A percentile compares a stretch with the other conserved stretches of the same genome.
phyloP scores from a whole-genome alignment of 2,113 vertebrate species.

The Fregata magnificens region DNA sequence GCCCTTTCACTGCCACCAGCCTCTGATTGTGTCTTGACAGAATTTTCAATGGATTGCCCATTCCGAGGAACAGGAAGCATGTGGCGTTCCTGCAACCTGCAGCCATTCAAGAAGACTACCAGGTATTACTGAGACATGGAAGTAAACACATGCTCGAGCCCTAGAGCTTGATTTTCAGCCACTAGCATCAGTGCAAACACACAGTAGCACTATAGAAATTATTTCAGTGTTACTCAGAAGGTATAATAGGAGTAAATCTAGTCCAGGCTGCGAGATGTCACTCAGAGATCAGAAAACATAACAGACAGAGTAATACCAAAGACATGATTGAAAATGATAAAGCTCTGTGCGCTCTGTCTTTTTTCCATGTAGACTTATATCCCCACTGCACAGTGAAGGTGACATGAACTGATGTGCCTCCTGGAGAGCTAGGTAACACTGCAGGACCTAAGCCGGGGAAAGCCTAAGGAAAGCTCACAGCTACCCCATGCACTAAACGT shows the following conservation, averaged over 20 bases:
- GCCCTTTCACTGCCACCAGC: background rate
- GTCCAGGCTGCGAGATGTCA: background rate
- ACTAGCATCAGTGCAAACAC: background rate
- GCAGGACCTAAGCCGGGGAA: accelerated
- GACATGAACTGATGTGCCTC: background rate
- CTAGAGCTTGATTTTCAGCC: background rate
- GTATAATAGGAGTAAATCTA: background rate
- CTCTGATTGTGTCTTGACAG: background rate
- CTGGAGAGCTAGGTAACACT: background rate
- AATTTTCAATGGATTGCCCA: background rate
- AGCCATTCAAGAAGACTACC: background rate
- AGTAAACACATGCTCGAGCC: accelerated
- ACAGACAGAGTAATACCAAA: background rate
- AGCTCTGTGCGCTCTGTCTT: background rate
- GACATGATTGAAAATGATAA: background rate
- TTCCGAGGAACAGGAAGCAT: accelerated
- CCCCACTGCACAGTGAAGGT: background rate
- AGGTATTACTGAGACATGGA: background rate
- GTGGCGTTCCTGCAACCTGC: background rate
- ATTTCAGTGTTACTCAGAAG: background rate
- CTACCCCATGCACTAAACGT: accelerated
- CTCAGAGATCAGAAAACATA: background rate
- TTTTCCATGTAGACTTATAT: background rate
- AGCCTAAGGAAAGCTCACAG: background rate
- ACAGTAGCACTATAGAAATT: background rate